These are phyloP conservation scores for Hycleus cichorii DNA, from an alignment of 1,140 invertebrate species.

Conservation along the genomic window DNA sequence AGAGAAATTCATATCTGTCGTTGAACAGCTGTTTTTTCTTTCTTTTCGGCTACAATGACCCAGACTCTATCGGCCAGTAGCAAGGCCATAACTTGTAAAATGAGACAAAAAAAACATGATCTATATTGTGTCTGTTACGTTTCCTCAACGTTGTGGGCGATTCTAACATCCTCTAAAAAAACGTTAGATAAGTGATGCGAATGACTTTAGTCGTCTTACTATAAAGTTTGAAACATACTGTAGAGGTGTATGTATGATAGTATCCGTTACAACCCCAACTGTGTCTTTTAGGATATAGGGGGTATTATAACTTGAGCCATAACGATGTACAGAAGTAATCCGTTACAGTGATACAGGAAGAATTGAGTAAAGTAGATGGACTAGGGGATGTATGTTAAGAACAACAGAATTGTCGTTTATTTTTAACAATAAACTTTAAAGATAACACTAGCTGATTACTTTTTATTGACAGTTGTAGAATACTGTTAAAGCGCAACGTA, in stretches of 20 bases:
- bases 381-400: neutral
- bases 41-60: too few relatives aligned
- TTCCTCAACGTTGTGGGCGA: constrained; percentile 8
- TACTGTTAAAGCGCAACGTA: too few relatives aligned
- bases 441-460: too few relatives aligned
- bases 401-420: too few relatives aligned
- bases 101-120: too few relatives aligned
- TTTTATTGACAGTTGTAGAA: too few relatives aligned
- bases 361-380: neutral
- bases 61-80: constrained; percentile 4
- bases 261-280: constrained; percentile 3
- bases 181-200: constrained; percentile 4
- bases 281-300: constrained; percentile 9
- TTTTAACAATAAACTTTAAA: too few relatives aligned
- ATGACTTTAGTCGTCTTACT: constrained; percentile 1
- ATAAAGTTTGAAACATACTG: too few relatives aligned
- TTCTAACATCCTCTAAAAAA: neutral
- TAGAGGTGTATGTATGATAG: neutral
- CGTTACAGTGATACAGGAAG: constrained; percentile 8
- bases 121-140: constrained; percentile 1
- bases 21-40: too few relatives aligned
- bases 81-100: neutral
- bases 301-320: constrained; percentile 16
- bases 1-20: too few relatives aligned
- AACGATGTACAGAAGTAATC: constrained; percentile 10